Evolutionary conservation across 1,140 invertebrate genomes (phyloP), one percentile per base, ranked within the genome.

Genomic region (Aradophagus sp.): DNA sequence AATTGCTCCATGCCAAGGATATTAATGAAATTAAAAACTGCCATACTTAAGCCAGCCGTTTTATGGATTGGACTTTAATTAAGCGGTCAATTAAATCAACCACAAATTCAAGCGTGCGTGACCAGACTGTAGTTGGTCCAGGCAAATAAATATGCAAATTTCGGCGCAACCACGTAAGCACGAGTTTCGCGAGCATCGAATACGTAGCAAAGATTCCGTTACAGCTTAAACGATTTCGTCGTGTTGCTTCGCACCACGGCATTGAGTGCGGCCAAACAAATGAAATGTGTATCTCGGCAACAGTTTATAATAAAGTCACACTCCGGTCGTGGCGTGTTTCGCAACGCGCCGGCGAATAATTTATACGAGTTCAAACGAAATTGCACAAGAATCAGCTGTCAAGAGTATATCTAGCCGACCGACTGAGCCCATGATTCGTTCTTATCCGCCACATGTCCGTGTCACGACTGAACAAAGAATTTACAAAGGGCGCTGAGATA

Each of bases 391-490:
- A 80, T 77, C 68, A 66, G 41, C 55, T 61, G 73, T 74, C 63
- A 61, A 52, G 69, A 16, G 73, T 72, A 73, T 75, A 75, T 75
- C 69, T 70, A 59, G 68, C 69, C 45, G 50, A 53, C 1, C 56
- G 58, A 66, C 63, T 56, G 63, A 65, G 61, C 77, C 76, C 78
- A 74, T 76, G 77, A 80, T 80, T 76, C 77, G 74, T 76, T 77
- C 75, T 82, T 82, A 82, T 82, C 79, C 75, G 59, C 73, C 38
- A 71, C 62, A 78, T 58, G 74, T 73, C 72, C 47, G 69, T 63
- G 48, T 35, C 48, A 32, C 48, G 56, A 76, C 71, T 67, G 63
- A 66, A 80, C 75, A 77, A 79, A 75, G 75, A 70, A 73, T 74
- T 74, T 67, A 55, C 72, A 66, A 73, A 74, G 47, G 58, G 58